Conservation (phyloP, 1,140 invertebrate genomes). For the Saccostrea echinata region DNA sequence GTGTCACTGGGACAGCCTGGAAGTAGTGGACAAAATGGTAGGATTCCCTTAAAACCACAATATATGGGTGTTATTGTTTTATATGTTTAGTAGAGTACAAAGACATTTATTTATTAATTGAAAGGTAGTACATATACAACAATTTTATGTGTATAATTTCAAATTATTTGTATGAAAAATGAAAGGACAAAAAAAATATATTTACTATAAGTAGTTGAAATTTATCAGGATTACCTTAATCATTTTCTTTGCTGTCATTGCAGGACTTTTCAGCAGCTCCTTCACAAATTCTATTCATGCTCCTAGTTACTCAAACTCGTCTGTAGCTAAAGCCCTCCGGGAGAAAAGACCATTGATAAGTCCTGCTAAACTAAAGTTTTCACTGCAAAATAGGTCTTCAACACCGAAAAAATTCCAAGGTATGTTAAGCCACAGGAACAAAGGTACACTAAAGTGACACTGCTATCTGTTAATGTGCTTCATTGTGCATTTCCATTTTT, state of each 20-base stretch:
- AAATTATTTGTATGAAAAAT: too few species aligned
- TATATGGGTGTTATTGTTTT: too few species aligned
- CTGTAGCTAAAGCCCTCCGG: background rate
- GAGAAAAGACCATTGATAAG: constrained; percentile 17
- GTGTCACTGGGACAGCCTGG: constrained; percentile 17
- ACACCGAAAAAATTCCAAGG: constrained; percentile 4
- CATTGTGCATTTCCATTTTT: too few species aligned
- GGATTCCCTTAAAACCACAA: too few species aligned
- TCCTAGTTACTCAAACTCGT: background rate
- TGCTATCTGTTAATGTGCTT: too few species aligned
- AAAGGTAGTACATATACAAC: too few species aligned
- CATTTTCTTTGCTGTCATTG: background rate
- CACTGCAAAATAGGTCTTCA: constrained; percentile 11
- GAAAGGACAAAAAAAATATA: too few species aligned
- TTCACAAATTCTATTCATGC: constrained; percentile 10
- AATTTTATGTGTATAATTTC: too few species aligned
- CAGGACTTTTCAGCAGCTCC: constrained; percentile 27
- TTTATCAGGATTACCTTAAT: too few species aligned
- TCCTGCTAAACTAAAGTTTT: constrained; percentile 12
- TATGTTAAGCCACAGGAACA: background rate
- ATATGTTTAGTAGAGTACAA: background rate
- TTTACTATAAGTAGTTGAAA: too few species aligned
- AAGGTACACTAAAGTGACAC: too few species aligned
- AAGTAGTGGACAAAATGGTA: background rate
- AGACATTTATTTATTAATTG: background rate